A percentile compares a stretch with the other conserved stretches of the same genome.
phyloP scores from a whole-genome alignment of 2,888 invertebrate species.

The Nymphalis c-album region DNA sequence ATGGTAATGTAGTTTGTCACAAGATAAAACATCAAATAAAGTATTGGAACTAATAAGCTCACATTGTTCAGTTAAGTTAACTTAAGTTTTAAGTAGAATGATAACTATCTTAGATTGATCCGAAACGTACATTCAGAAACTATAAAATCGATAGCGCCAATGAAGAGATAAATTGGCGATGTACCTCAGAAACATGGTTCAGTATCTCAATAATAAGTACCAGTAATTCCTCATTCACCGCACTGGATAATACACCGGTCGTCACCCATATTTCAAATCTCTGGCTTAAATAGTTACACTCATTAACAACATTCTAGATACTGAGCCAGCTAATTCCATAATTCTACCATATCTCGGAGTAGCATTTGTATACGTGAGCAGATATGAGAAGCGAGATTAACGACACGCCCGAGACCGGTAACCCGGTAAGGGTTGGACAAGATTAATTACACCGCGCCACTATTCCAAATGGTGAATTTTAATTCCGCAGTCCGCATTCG shows the following conservation, averaged over 20 bases:
- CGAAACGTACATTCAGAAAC: background rate
- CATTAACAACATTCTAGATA: background rate
- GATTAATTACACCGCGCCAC: constrained; percentile 67
- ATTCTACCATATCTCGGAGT: constrained; percentile 1
- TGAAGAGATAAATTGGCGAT: constrained; percentile 4
- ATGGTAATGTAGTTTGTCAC: background rate
- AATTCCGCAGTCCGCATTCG: constrained; percentile 46
- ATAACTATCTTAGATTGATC: background rate
- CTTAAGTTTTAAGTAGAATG: constrained; percentile 3
- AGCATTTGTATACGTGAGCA: constrained; percentile 62
- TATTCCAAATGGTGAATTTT: constrained; percentile 60
- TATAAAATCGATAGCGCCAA: background rate
- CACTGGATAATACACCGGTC: no score
- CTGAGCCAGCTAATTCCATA: constrained; percentile 5
- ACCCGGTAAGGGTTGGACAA: constrained; percentile 54
- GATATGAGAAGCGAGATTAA: constrained; percentile 50
- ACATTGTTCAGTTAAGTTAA: constrained; percentile 9
- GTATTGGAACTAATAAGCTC: background rate
- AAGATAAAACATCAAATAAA: background rate
- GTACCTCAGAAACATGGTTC: constrained; percentile 2
- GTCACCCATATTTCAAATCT: background rate
- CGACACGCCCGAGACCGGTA: constrained; percentile 44
- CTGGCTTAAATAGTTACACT: background rate
- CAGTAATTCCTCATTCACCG: no score
- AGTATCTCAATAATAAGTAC: no score